Conservation (phyloP, 2,797 vertebrate genomes). For the Sarcoramphus papa region DNA sequence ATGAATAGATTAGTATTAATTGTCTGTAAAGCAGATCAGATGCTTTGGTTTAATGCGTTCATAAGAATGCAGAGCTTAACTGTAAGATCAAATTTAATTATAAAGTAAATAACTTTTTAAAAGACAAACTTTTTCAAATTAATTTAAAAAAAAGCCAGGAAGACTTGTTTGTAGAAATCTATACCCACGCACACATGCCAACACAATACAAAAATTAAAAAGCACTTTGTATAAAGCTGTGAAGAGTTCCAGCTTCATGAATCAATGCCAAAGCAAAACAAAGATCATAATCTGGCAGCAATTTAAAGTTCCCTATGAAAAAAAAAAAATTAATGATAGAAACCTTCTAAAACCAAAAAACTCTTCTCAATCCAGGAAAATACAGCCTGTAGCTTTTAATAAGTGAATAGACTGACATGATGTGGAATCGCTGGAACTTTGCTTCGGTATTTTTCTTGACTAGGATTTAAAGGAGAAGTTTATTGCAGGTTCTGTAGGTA, state of each 20-base stretch:
- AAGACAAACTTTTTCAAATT: not conserved
- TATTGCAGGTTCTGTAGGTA: not conserved
- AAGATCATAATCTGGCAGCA: not conserved
- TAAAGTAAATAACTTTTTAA: not conserved
- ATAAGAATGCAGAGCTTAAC: not conserved
- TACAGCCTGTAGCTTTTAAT: not conserved
- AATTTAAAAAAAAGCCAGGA: not conserved
- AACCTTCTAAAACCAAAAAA: not conserved
- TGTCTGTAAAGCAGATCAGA: not conserved
- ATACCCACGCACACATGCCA: fast-evolving
- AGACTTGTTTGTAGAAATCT: not conserved
- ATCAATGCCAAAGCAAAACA: not conserved
- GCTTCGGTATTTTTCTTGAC: not conserved
- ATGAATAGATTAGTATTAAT: not conserved
- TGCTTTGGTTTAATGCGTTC: not conserved
- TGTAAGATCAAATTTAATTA: not conserved
- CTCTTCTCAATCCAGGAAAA: not conserved
- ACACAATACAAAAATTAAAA: not conserved
- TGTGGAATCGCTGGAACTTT: not conserved
- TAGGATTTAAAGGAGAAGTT: not conserved
- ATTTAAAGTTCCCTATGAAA: not conserved
- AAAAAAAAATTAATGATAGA: not conserved
- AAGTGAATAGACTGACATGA: not conserved
- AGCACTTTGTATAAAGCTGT: not conserved
- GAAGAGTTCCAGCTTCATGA: not conserved